A percentile compares a stretch with the other conserved stretches of the same genome.
Evolutionary conservation across 2,797 vertebrate species (phyloP).

Genomic region (Pseudopleuronectes americanus): DNA sequence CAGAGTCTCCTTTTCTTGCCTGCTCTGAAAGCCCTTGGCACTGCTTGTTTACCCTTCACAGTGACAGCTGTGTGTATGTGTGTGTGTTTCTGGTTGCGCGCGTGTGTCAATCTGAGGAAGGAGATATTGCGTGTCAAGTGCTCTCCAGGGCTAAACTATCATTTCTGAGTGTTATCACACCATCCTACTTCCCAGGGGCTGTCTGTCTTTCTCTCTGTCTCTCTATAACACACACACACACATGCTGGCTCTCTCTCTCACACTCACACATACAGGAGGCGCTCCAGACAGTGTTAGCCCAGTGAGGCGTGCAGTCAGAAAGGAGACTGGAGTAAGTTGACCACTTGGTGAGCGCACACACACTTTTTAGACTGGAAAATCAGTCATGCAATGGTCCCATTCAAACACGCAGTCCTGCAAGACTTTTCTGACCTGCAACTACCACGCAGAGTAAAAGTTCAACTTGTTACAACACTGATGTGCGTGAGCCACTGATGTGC

Average conservation of each 20-base stretch:
- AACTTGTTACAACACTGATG: conserved; percentile 34
- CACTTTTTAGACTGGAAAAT: conserved; percentile 55
- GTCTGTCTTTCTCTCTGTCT: conserved; percentile 69
- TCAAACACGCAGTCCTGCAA: conserved; percentile 50
- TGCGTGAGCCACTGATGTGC: conserved; percentile 12
- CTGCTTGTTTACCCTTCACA: conserved; percentile 82
- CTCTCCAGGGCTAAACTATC: conserved; percentile 88
- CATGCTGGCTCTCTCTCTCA: neutral
- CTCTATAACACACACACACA: conserved; percentile 32
- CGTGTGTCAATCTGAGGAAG: conserved; percentile 79
- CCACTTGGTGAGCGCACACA: conserved; percentile 44
- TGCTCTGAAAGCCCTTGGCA: conserved; percentile 74
- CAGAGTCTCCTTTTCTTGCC: conserved; percentile 54
- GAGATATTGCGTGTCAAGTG: conserved; percentile 87
- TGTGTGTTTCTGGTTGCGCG: conserved; percentile 53
- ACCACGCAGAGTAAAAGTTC: conserved; percentile 33
- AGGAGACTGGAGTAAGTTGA: conserved; percentile 64
- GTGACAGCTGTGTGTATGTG: conserved; percentile 76
- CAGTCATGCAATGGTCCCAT: conserved; percentile 60
- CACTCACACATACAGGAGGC: conserved; percentile 52
- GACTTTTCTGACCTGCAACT: conserved; percentile 51
- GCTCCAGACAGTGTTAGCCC: conserved; percentile 76
- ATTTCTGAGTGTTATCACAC: conserved; percentile 88
- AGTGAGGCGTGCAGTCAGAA: conserved; percentile 69
- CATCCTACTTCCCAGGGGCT: conserved; percentile 79